These are phyloP conservation scores for Sesamia inferens DNA, from an alignment of 2,888 invertebrate species.

Conservation along the genomic window DNA sequence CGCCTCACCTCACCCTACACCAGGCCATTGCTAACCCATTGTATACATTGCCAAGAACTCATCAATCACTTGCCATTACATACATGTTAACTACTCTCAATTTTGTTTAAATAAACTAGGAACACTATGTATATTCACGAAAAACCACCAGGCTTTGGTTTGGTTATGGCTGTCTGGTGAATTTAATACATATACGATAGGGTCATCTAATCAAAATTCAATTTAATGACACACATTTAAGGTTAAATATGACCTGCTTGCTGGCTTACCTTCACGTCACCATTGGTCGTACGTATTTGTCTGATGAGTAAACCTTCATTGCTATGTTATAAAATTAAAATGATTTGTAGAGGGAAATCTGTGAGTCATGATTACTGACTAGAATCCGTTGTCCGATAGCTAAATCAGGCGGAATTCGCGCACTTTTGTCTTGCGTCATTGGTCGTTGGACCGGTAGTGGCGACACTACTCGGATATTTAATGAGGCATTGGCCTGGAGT, in stretches of 20 bases:
- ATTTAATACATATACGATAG: slow-evolving; percentile 1
- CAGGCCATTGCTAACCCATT: slow-evolving; percentile 69
- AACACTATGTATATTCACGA: not conserved
- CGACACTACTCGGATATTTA: slow-evolving; percentile 63
- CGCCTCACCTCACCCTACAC: slow-evolving; percentile 74
- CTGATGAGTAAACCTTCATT: slow-evolving; percentile 61
- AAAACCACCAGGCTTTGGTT: slow-evolving; percentile 3
- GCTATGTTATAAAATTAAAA: slow-evolving; percentile 72
- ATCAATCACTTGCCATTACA: slow-evolving; percentile 63
- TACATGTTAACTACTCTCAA: slow-evolving; percentile 24
- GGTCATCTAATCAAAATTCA: not conserved
- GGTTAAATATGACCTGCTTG: slow-evolving; percentile 16
- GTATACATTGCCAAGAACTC: slow-evolving; percentile 72
- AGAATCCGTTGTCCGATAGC: slow-evolving; percentile 64
- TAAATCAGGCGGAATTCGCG: slow-evolving; percentile 82
- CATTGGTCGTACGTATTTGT: slow-evolving; percentile 29
- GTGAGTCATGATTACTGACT: slow-evolving; percentile 79
- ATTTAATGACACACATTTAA: not conserved
- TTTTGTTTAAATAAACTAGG: slow-evolving; percentile 19
- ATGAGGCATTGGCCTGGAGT: slow-evolving; percentile 42
- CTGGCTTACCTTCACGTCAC: slow-evolving; percentile 29
- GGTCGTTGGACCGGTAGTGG: slow-evolving; percentile 73
- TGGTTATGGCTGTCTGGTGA: not conserved
- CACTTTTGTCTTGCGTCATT: slow-evolving; percentile 85
- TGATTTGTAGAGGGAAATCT: slow-evolving; percentile 75